phyloP scores from a whole-genome alignment of 1,140 invertebrate genomes.

The Colletes latitarsis region DNA sequence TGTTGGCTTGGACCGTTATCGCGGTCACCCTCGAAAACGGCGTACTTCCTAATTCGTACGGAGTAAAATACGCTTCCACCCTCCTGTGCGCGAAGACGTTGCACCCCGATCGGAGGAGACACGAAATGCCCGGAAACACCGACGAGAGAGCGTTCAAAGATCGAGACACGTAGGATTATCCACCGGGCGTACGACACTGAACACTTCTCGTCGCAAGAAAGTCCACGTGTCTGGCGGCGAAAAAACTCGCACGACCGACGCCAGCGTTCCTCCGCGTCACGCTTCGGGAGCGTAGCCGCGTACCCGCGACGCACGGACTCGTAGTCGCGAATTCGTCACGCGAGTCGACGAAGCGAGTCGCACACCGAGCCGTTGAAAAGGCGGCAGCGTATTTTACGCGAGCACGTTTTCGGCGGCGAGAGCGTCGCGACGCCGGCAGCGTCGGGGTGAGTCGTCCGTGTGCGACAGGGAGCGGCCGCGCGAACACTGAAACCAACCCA shows the following conservation, averaged over 20 bases:
- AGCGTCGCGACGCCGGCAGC: slow-evolving; percentile 65
- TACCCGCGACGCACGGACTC: neutral
- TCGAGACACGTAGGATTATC: slow-evolving; percentile 21
- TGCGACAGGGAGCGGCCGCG: slow-evolving; percentile 79
- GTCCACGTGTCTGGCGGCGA: slow-evolving; percentile 31
- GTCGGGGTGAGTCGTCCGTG: slow-evolving; percentile 69
- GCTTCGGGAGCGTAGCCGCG: neutral
- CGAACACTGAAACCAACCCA: slow-evolving; percentile 74
- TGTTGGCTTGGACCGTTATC: slow-evolving; percentile 62
- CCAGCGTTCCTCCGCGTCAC: neutral
- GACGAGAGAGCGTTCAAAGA: no score
- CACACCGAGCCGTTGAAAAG: slow-evolving; percentile 14
- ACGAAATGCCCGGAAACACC: no score
- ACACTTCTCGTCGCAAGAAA: slow-evolving; percentile 16
- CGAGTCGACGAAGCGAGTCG: slow-evolving; percentile 32
- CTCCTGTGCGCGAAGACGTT: no score
- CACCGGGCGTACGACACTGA: slow-evolving; percentile 41
- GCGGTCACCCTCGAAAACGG: slow-evolving; percentile 7
- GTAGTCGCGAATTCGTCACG: slow-evolving; percentile 20
- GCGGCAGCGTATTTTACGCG: slow-evolving; percentile 56
- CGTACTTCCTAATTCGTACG: neutral
- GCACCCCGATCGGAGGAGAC: no score
- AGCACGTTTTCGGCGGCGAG: slow-evolving; percentile 65
- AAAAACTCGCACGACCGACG: neutral
- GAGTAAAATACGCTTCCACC: no score